A percentile compares a stretch with the other conserved stretches of the same genome.
Evolutionary conservation across 2,888 invertebrate genomes (phyloP).

Genomic region (Epinotia ramella): DNA sequence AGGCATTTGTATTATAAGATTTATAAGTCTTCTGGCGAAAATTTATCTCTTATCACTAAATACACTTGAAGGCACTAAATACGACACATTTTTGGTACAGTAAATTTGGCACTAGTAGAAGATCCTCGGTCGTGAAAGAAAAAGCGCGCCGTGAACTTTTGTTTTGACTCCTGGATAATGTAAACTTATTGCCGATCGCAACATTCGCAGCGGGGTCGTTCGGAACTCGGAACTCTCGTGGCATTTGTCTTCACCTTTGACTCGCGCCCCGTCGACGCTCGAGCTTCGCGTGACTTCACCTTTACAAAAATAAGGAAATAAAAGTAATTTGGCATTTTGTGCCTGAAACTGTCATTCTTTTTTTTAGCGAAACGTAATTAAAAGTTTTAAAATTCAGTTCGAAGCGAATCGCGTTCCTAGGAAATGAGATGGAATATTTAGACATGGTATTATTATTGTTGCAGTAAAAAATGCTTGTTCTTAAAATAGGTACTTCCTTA

Average conservation of each 20-base stretch:
- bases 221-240: conserved; percentile 13
- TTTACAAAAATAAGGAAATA: conserved; percentile 7
- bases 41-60: not conserved
- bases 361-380: not conserved
- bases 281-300: conserved; percentile 21
- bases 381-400: not conserved
- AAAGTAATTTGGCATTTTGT: conserved; percentile 5
- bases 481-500: not conserved
- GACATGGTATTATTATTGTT: too few relatives aligned
- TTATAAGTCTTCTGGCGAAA: not conserved
- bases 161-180: conserved; percentile 2
- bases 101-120: not conserved
- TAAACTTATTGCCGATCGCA: conserved; percentile 5
- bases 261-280: conserved; percentile 1
- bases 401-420: not conserved
- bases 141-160: conserved; percentile 13
- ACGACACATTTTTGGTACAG: not conserved
- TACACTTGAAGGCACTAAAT: not conserved
- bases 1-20: not conserved
- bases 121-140: not conserved
- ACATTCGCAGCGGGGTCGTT: not conserved
- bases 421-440: not conserved
- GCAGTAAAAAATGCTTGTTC: too few relatives aligned
- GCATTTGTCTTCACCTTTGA: conserved; percentile 28
- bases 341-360: not conserved